Conservation (phyloP, 2,888 invertebrate species). For the Mythimna loreyi region DNA sequence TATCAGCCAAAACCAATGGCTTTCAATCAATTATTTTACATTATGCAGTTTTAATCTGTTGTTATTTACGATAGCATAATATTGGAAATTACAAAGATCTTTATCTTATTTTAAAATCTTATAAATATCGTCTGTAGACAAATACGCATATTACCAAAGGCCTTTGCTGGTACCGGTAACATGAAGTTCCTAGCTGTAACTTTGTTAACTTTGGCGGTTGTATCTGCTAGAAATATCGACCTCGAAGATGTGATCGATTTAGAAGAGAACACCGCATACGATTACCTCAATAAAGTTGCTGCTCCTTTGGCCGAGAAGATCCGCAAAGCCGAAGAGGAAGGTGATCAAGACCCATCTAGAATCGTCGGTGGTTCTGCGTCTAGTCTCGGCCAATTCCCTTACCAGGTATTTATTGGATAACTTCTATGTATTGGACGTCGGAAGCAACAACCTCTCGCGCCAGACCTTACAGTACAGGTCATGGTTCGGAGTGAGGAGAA, state of each 20-base stretch:
- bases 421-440: not conserved
- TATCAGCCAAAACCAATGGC: no score
- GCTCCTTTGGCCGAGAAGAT: conserved; percentile 63
- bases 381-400: conserved; percentile 58
- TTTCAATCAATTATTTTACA: conserved; percentile 4
- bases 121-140: conserved; percentile 13
- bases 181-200: conserved; percentile 48
- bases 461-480: no score
- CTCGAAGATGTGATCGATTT: conserved; percentile 43
- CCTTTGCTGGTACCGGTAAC: conserved; percentile 6
- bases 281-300: conserved; percentile 62
- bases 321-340: conserved; percentile 53
- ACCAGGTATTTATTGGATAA: conserved; percentile 56
- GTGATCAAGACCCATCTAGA: conserved; percentile 40
- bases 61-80: conserved; percentile 9
- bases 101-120: not conserved
- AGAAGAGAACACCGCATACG: conserved; percentile 60
- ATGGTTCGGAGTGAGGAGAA: no score
- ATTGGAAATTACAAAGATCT: not conserved
- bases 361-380: conserved; percentile 64
- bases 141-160: not conserved
- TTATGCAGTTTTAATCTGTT: conserved; percentile 6
- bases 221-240: conserved; percentile 43
- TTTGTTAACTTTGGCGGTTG: conserved; percentile 55
- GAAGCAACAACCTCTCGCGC: no score